Evolutionary conservation across 2,113 vertebrate species (phyloP).

Genomic region (Phyllostomus hastatus): DNA sequence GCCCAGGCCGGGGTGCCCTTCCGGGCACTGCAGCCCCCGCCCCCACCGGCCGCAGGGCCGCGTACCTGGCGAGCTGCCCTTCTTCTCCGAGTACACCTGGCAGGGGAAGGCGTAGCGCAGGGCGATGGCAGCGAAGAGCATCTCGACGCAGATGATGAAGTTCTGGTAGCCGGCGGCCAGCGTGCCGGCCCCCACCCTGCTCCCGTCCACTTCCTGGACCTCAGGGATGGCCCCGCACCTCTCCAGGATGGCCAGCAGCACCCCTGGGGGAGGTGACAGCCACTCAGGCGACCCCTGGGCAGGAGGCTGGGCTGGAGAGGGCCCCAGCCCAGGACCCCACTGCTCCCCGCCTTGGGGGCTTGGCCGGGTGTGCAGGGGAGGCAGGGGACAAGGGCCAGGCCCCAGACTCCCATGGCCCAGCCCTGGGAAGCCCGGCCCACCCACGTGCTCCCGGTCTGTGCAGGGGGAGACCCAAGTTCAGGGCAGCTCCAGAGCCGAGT

Average conservation of each 20-base stretch:
- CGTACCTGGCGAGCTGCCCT: slow-evolving; percentile 88
- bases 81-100: slow-evolving; percentile 92
- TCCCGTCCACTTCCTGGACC: slow-evolving; percentile 86
- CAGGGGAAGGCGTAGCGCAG: slow-evolving; percentile 92
- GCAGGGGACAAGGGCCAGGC: not conserved
- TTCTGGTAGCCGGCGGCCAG: slow-evolving; percentile 97
- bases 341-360: fast-evolving
- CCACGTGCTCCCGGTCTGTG: fast-evolving
- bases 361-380: not conserved
- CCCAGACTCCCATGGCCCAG: not conserved
- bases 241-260: slow-evolving; percentile 93
- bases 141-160: slow-evolving; percentile 96
- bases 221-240: slow-evolving; percentile 92
- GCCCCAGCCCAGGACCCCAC: not conserved
- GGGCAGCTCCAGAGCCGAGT: fast-evolving
- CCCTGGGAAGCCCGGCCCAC: fast-evolving
- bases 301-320: not conserved
- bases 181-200: slow-evolving; percentile 90
- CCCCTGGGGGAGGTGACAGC: slow-evolving; percentile 78
- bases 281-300: not conserved
- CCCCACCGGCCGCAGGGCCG: fast-evolving
- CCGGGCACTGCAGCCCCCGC: fast-evolving
- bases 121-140: slow-evolving; percentile 93
- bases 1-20: fast-evolving
- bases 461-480: not conserved